Percentiles rank a stretch among this genome's conserved stretches.
phyloP scores from a whole-genome alignment of 64 coral and sea anemone genomes.

The Dendronephthya gigantea region DNA sequence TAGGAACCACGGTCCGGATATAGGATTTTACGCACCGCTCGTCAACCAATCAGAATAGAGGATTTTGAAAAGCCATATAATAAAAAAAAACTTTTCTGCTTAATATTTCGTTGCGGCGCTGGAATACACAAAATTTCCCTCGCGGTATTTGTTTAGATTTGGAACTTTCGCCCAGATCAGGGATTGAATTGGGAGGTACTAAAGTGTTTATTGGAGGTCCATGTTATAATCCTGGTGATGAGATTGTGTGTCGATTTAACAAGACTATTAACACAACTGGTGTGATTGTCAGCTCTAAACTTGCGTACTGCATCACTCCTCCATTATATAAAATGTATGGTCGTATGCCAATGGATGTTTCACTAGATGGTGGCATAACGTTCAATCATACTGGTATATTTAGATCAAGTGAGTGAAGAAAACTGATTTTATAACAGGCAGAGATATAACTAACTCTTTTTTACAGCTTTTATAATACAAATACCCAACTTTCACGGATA shows the following conservation, averaged over 20 bases:
- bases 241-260: slow-evolving; percentile 39
- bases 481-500: too few relatives aligned
- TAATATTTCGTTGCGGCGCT: too few relatives aligned
- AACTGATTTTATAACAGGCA: background rate
- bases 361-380: slow-evolving; percentile 23
- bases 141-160: background rate
- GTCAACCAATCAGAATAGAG: too few relatives aligned
- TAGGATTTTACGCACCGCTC: too few relatives aligned
- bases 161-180: slow-evolving; percentile 36
- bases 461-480: too few relatives aligned
- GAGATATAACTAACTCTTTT: too few relatives aligned
- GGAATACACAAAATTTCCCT: too few relatives aligned
- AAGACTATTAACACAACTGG: background rate
- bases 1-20: too few relatives aligned
- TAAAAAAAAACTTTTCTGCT: too few relatives aligned
- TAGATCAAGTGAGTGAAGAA: slow-evolving; percentile 1
- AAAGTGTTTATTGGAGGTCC: slow-evolving; percentile 34
- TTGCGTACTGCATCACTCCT: slow-evolving; percentile 20
- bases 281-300: slow-evolving; percentile 15
- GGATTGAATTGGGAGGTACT: slow-evolving; percentile 36
- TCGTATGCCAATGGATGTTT: slow-evolving; percentile 26
- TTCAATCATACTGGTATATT: slow-evolving; percentile 37
- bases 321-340: background rate
- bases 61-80: too few relatives aligned
- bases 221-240: slow-evolving; percentile 26